phyloP scores from a whole-genome alignment of 2,888 invertebrate genomes.

The Dyspetes luteomarginatus region DNA sequence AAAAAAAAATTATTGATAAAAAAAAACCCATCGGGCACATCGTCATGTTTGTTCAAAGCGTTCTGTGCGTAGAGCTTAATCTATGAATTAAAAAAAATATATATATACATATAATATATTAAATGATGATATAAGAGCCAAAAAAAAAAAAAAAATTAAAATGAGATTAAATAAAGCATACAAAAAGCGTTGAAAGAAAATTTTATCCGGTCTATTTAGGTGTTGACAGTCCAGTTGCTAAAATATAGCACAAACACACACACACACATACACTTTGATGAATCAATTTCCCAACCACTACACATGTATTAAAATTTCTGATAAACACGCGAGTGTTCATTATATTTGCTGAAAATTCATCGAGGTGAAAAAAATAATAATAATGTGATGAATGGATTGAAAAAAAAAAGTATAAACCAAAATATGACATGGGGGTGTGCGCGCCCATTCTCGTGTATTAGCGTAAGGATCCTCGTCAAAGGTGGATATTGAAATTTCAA shows the following conservation, averaged over 20 bases:
- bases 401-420: not conserved
- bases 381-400: not conserved
- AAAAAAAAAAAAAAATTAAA: constrained; percentile 34
- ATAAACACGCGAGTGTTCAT: constrained; percentile 16
- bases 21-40: constrained; percentile 27
- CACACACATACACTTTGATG: constrained; percentile 27
- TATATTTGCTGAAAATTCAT: not conserved
- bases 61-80: constrained; percentile 62
- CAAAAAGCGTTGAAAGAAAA: constrained; percentile 4
- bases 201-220: constrained; percentile 12
- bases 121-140: constrained; percentile 25
- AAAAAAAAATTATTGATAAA: not conserved
- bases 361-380: not conserved
- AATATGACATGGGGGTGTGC: constrained; percentile 52
- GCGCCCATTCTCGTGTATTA: constrained; percentile 35
- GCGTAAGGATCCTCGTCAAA: constrained; percentile 37
- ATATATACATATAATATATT: constrained; percentile 33
- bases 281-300: constrained; percentile 36
- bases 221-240: not conserved
- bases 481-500: constrained; percentile 30
- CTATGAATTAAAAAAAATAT: constrained; percentile 12
- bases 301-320: constrained; percentile 7
- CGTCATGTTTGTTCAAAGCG: constrained; percentile 41
- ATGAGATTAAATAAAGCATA: constrained; percentile 32
- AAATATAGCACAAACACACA: not conserved